Conservation (phyloP, 2,113 vertebrate genomes). For the Paraplagusia blochii region DNA sequence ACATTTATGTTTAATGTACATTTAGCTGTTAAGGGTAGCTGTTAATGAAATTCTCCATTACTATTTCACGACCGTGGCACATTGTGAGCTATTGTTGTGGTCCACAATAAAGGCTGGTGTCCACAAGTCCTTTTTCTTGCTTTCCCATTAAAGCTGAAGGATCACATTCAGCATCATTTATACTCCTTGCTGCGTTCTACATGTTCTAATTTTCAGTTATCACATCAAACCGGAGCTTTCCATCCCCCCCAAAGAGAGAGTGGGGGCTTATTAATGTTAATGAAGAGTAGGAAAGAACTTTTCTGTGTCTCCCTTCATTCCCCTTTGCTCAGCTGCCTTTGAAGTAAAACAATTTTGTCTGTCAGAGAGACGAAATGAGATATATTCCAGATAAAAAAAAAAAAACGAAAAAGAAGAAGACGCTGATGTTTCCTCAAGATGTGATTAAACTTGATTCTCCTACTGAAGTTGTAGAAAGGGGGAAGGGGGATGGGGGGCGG, state of each 20-base stretch:
- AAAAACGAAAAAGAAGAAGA: slow-evolving; percentile 11
- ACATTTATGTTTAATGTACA: no score
- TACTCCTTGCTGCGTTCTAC: slow-evolving; percentile 2
- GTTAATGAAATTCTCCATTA: no score
- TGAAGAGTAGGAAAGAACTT: slow-evolving; percentile 30
- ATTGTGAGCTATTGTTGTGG: no score
- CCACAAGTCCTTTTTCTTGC: background rate
- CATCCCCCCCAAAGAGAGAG: slow-evolving; percentile 19
- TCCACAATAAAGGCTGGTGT: background rate
- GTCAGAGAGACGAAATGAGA: slow-evolving; percentile 25
- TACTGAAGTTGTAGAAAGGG: slow-evolving; percentile 12
- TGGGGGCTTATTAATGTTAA: slow-evolving; percentile 25
- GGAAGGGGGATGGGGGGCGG: no score
- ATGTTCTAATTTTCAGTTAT: slow-evolving; percentile 35
- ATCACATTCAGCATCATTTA: slow-evolving; percentile 16
- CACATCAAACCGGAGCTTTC: slow-evolving; percentile 26
- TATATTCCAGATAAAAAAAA: background rate
- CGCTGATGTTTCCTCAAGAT: slow-evolving; percentile 15
- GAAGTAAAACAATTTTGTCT: slow-evolving; percentile 27
- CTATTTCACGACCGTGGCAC: background rate
- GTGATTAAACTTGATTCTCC: slow-evolving; percentile 19
- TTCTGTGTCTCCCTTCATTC: slow-evolving; percentile 8
- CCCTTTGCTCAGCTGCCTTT: slow-evolving; percentile 33
- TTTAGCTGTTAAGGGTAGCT: no score
- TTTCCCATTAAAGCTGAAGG: background rate